Evolutionary conservation across 2,888 invertebrate genomes (phyloP), one percentile per base, ranked within the genome.

Genomic region (Panzeria rudis): DNA sequence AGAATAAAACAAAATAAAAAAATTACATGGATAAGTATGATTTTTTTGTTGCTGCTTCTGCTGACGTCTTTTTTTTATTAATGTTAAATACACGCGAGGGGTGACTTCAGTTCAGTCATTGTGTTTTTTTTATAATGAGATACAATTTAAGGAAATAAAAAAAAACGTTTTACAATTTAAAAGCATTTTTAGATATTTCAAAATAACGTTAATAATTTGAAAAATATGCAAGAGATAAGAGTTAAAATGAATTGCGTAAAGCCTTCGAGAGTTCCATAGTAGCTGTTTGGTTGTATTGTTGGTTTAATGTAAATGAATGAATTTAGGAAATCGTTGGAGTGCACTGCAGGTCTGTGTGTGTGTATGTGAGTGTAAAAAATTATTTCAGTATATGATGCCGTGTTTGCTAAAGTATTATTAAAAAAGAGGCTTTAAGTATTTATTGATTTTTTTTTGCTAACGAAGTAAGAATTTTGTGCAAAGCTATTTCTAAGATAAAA

Each of bases 161-260:
- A 47, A 72, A 66, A 81, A 68, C 29, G 38, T 56, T 77, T 77
- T 81, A 78, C 71, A 75, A 76, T 82, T 85, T 85, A 71, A 85
- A 85, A 85, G 82, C 82, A 75, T 82, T 85, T 81, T 64, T 62
- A 85, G 68, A 87, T 80, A 80, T 85, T 88, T 84, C 72, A 50
- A 66, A 72, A 72, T 47, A 79, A 38, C 69, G 69, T 86, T 89
- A 89, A 89, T 91, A 91, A 92, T 92, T 90, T 89, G 88, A 88
- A 89, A 91, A 91, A 91, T 91, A 92, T 91, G 92, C 89, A 89
- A 85, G 76, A 76, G 82, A 86, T 86, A 83, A 84, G 80, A 84
- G 84, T 86, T 78, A 41, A 71, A 81, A 76, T 61, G 38, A 54
- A 61, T 29, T 64, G 13, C 17, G 66, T 62, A 61, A 79, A 82